These are phyloP conservation scores for Drosophila navojoa DNA, from an alignment of 1,140 invertebrate genomes.

Conservation along the genomic window DNA sequence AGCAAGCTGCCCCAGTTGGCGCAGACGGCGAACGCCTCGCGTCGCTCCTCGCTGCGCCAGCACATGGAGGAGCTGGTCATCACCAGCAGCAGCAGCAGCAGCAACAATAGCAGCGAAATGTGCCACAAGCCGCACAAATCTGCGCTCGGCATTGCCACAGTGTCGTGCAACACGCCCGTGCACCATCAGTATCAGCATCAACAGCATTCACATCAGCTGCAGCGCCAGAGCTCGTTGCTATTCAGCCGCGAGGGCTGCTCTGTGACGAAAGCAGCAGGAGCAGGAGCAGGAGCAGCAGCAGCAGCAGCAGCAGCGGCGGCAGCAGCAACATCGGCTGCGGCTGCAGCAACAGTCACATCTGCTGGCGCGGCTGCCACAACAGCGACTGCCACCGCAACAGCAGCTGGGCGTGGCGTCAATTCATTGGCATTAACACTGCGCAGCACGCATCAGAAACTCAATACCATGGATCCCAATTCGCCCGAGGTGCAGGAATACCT, in stretches of 20 bases:
- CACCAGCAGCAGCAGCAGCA: not conserved
- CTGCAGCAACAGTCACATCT: not conserved
- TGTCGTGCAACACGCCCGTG: conserved; percentile 65
- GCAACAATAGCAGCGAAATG: conserved; percentile 2
- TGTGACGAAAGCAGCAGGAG: conserved; percentile 13
- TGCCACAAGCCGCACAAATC: conserved; percentile 7
- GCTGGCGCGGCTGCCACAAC: conserved; percentile 2
- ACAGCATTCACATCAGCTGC: conserved; percentile 60
- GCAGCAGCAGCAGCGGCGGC: conserved; percentile 1
- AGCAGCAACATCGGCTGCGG: conserved; percentile 16
- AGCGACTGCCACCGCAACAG: conserved; percentile 20
- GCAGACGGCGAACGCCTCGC: conserved; percentile 83
- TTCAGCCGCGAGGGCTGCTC: conserved; percentile 54
- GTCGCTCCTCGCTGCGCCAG: conserved; percentile 62
- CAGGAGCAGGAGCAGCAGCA: not conserved
- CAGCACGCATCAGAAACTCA: conserved; percentile 83
- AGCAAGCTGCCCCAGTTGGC: conserved; percentile 72
- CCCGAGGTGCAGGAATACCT: conserved; percentile 87
- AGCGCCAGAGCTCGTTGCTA: conserved; percentile 65
- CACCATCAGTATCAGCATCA: conserved; percentile 49
- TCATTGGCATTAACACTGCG: conserved; percentile 65
- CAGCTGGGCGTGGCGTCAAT: conserved; percentile 36
- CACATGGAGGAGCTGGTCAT: conserved; percentile 70
- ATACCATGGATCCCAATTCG: conserved; percentile 85
- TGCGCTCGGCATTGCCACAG: conserved; percentile 51